These are phyloP conservation scores for Lanius ludovicianus DNA, from an alignment of 2,113 vertebrate species.

Conservation along the genomic window DNA sequence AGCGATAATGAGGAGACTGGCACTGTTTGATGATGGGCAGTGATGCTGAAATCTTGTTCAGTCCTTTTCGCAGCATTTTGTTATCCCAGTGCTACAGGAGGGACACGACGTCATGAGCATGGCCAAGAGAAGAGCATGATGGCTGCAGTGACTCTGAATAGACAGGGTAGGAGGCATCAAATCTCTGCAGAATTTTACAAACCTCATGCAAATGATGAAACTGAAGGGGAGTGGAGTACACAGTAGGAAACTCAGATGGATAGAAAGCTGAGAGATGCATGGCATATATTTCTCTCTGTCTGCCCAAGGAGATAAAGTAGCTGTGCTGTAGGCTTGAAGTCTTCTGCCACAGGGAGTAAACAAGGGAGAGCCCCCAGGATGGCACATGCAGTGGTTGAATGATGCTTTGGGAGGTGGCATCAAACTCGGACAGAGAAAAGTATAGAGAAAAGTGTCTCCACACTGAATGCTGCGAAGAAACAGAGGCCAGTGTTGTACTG, in stretches of 20 bases:
- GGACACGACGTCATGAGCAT: neutral
- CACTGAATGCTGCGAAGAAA: conserved; percentile 52
- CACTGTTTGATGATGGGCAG: conserved; percentile 31
- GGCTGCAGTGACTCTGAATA: conserved; percentile 31
- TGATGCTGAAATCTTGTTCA: conserved; percentile 9
- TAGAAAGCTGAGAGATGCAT: conserved; percentile 20
- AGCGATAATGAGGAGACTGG: conserved; percentile 61
- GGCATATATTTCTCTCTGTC: neutral
- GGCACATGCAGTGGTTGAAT: neutral
- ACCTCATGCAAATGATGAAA: conserved; percentile 28
- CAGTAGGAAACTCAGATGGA: conserved; percentile 34
- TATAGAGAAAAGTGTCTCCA: conserved; percentile 47
- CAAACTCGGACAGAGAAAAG: conserved; percentile 48
- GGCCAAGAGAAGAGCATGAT: conserved; percentile 44
- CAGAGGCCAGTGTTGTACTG: conserved; percentile 53
- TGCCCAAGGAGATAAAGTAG: neutral
- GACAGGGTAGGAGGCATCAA: conserved; percentile 14
- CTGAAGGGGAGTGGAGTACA: conserved; percentile 40
- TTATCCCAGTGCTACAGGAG: conserved; percentile 25
- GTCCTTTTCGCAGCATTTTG: neutral
- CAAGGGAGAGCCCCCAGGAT: conserved; percentile 32
- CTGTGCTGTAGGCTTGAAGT: conserved; percentile 4
- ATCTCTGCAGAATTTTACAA: conserved; percentile 3
- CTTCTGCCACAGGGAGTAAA: conserved; percentile 37
- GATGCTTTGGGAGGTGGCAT: conserved; percentile 50